Conservation (phyloP, 2,888 invertebrate genomes). For the Drosophila meridionalis region DNA sequence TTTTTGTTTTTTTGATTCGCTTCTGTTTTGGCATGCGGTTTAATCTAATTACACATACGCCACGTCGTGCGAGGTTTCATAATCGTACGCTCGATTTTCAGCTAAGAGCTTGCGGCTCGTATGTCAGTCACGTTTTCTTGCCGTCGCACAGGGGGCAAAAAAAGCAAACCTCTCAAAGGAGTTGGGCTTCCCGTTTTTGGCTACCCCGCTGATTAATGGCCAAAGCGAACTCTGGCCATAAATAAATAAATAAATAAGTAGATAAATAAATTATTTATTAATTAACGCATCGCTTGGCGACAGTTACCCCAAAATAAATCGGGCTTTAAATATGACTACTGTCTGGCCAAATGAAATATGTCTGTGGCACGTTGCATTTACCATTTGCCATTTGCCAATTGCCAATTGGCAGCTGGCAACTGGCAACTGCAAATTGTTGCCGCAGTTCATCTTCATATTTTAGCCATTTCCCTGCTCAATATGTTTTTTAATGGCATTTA, state of each 20-base stretch:
- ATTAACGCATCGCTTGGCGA: conserved; percentile 71
- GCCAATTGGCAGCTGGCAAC: conserved; percentile 17
- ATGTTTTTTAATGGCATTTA: conserved; percentile 30
- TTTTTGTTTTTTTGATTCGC: conserved; percentile 8
- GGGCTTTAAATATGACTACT: conserved; percentile 34
- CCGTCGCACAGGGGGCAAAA: conserved; percentile 35
- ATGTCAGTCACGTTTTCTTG: conserved; percentile 77
- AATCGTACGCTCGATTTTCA: conserved; percentile 42
- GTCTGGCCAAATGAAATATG: conserved; percentile 21
- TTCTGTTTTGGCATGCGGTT: conserved; percentile 73
- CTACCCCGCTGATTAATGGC: conserved; percentile 74
- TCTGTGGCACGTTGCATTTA: conserved; percentile 31
- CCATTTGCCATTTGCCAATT: conserved; percentile 32
- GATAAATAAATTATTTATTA: conserved; percentile 76
- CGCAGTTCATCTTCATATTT: conserved; percentile 71
- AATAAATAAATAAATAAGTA: conserved; percentile 66
- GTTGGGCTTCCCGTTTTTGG: conserved; percentile 64
- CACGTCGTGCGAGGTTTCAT: conserved; percentile 74
- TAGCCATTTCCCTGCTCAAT: conserved; percentile 47
- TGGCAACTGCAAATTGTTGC: conserved; percentile 22
- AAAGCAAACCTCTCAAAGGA: conserved; percentile 71
- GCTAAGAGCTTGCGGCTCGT: conserved; percentile 20
- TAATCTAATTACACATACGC: conserved; percentile 82
- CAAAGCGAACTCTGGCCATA: conserved; percentile 76
- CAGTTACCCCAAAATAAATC: conserved; percentile 33